Percentiles rank a stretch among this genome's conserved stretches.
phyloP scores from a whole-genome alignment of 2,888 invertebrate genomes.

The Reticulitermes lucifugus region DNA sequence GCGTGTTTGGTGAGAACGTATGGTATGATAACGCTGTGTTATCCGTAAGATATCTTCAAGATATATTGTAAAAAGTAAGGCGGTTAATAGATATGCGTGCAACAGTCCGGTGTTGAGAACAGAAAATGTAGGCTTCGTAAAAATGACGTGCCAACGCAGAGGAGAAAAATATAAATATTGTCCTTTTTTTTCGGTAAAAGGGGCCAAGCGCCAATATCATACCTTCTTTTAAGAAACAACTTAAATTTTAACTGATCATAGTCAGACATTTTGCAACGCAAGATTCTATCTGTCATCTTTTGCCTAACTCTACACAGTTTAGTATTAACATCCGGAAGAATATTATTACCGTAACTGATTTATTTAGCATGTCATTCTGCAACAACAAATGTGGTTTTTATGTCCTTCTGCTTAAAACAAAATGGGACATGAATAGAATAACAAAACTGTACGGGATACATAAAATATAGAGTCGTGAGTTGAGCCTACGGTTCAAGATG shows the following conservation, averaged over 20 bases:
- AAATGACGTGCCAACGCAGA: constrained; percentile 17
- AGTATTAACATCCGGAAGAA: too few species aligned
- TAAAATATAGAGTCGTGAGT: background rate
- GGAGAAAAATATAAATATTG: background rate
- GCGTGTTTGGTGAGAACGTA: background rate
- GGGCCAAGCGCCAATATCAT: background rate
- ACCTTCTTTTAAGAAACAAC: background rate
- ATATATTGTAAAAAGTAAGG: background rate
- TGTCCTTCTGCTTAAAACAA: constrained; percentile 24
- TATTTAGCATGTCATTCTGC: too few species aligned
- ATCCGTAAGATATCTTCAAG: constrained; percentile 5
- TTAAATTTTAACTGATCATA: too few species aligned
- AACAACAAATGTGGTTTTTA: background rate
- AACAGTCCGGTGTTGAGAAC: background rate
- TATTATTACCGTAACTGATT: too few species aligned
- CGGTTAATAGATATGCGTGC: constrained; percentile 14
- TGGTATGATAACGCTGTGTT: background rate
- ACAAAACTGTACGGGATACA: background rate
- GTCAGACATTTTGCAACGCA: too few species aligned
- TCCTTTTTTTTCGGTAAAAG: background rate
- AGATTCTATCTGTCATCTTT: too few species aligned
- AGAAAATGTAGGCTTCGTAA: background rate
- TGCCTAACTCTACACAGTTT: too few species aligned
- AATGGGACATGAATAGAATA: background rate
- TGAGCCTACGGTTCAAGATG: constrained; percentile 3